Conservation (phyloP, 2,113 vertebrate species). For the Saguinus midas region DNA sequence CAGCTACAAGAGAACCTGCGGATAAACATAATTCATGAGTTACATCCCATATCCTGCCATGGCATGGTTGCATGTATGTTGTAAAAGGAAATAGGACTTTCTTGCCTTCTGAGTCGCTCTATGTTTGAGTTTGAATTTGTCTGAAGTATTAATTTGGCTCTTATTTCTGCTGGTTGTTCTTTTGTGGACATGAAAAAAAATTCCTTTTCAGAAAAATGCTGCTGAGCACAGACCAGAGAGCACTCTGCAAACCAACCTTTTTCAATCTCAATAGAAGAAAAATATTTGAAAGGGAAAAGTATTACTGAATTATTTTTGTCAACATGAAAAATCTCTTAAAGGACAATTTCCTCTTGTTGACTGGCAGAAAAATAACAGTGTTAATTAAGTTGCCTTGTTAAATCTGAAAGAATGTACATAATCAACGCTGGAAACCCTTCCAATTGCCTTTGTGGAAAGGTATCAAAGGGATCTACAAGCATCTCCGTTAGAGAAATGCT, state of each 20-base stretch:
- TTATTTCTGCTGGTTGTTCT: background rate
- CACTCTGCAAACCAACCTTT: background rate
- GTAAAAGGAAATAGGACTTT: background rate
- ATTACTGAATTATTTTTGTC: conserved; percentile 62
- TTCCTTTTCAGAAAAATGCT: conserved; percentile 31
- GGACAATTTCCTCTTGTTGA: conserved; percentile 58
- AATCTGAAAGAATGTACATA: conserved; percentile 46
- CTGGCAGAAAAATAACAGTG: conserved; percentile 27
- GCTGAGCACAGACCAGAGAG: background rate
- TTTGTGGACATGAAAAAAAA: background rate
- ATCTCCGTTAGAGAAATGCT: background rate
- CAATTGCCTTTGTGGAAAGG: conserved; percentile 35
- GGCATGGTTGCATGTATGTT: fast-evolving
- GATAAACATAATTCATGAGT: background rate
- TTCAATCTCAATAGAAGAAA: conserved; percentile 42
- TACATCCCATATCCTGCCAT: background rate
- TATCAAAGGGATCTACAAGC: background rate
- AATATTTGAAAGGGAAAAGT: conserved; percentile 24
- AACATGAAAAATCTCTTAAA: conserved; percentile 39
- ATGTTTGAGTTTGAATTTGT: background rate
- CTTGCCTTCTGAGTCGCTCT: background rate
- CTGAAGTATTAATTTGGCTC: background rate
- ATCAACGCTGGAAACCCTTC: conserved; percentile 47
- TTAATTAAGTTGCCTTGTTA: conserved; percentile 68
- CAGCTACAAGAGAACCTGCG: background rate